Evolutionary conservation across 1,140 invertebrate species (phyloP).

Genomic region (Galendromus occidentalis): DNA sequence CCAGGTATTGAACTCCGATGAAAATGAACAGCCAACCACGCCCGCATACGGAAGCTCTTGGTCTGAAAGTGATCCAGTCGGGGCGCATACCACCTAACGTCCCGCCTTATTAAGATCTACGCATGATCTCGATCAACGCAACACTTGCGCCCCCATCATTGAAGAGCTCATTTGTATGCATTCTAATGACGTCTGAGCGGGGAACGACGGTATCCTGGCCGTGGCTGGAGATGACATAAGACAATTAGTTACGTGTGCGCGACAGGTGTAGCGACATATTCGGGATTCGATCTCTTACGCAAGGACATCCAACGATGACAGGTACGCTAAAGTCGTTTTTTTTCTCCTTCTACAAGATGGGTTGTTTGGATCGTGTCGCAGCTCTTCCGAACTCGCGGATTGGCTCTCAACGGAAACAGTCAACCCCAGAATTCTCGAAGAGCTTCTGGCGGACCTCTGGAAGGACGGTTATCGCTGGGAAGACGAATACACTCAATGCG

Average conservation of each 20-base stretch:
- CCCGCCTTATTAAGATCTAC: too few species aligned
- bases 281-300: background rate
- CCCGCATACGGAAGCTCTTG: background rate
- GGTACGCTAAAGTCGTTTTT: background rate
- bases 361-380: conserved; percentile 58
- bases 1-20: too few species aligned
- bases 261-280: too few species aligned
- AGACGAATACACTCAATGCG: conserved; percentile 57
- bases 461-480: conserved; percentile 43
- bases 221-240: background rate
- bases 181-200: background rate
- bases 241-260: background rate
- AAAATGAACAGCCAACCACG: background rate
- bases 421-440: conserved; percentile 42
- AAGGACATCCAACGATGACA: background rate
- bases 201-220: background rate
- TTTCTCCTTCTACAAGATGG: conserved; percentile 41
- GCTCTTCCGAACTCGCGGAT: conserved; percentile 37
- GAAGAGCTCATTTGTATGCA: background rate
- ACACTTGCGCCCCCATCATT: too few species aligned
- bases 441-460: conserved; percentile 30
- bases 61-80: too few species aligned
- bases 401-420: conserved; percentile 36
- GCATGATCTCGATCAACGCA: too few species aligned
- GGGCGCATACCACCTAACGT: too few species aligned